Evolutionary conservation across 2,888 invertebrate species (phyloP), one percentile per base, ranked within the genome.

Genomic region (Netelia virgata): DNA sequence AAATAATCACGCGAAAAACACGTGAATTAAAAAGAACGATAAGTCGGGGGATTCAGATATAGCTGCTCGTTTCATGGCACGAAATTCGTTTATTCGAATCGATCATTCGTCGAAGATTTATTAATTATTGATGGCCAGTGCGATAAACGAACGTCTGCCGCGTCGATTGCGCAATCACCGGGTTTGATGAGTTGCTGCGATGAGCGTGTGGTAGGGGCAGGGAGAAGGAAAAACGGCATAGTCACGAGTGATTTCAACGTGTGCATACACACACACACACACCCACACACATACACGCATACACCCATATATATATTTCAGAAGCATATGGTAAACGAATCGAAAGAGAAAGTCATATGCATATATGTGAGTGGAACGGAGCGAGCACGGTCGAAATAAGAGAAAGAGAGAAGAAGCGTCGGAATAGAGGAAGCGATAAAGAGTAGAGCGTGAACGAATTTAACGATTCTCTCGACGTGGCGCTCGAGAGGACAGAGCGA

Each of bases 371-470:
- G 28, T 23, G 20, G 1, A 23, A 57, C 18, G 14, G 28, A 14
- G 14, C 28, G 20, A 23, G 3, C 14, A 43, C 55, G 57, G 70
- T 53, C 9, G 82, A 57, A 84, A 69, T 78, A 53, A 82, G 77
- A 80, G 83, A 43, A 61, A 28, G 81, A 85, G 84, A 70, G 78
- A 84, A 6, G n/a, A 61, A 61, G 57, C 41, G 50, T 64, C 18
- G 72, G 59, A 72, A 82, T 72, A 63, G 69, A 70, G 70, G 75
- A 75, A 64, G 74, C 79, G 86, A 87, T 85, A 85, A 83, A 85
- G 83, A 86, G 82, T 76, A 74, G 77, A 85, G 84, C 85, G 79
- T 83, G 87, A 85, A 88, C 85, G 85, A 86, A 88, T 89, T 87
- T 86, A 87, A 88, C 87, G 84, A 88, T 86, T 87, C 57, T 57